Conservation (phyloP, 2,888 invertebrate genomes). For the Limenitis camilla region DNA sequence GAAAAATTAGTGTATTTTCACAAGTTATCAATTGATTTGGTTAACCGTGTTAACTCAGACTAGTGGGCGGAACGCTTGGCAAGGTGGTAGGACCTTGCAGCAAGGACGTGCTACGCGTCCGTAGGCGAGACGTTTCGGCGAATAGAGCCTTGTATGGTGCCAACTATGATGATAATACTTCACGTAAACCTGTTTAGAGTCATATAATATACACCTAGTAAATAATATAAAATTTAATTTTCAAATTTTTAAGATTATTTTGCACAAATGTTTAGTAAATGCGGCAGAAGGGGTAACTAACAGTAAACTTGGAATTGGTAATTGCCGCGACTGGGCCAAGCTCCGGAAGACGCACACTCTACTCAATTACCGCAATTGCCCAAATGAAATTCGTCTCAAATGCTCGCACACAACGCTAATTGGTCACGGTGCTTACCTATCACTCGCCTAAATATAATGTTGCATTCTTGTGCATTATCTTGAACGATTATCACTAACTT, state of each 20-base stretch:
- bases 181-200: slow-evolving; percentile 3
- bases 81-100: slow-evolving; percentile 60
- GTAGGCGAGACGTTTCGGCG: slow-evolving; percentile 52
- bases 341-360: slow-evolving; percentile 62
- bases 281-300: slow-evolving; percentile 9
- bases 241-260: no score
- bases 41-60: background rate
- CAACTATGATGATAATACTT: slow-evolving; percentile 11
- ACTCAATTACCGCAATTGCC: slow-evolving; percentile 71
- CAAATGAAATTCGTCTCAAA: slow-evolving; percentile 67
- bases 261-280: background rate
- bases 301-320: slow-evolving; percentile 25
- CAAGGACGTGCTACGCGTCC: slow-evolving; percentile 53
- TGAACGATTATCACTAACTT: slow-evolving; percentile 13
- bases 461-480: slow-evolving; percentile 19
- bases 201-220: background rate
- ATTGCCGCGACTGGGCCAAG: slow-evolving; percentile 35
- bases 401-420: slow-evolving; percentile 51
- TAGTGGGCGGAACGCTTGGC: slow-evolving; percentile 53
- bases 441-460: slow-evolving; percentile 37
- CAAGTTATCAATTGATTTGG: background rate
- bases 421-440: slow-evolving; percentile 71
- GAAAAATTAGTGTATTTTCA: background rate
- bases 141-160: slow-evolving; percentile 55
- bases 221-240: background rate